Conservation (phyloP, 1,140 invertebrate genomes). For the Drosophila equinoxialis region DNA sequence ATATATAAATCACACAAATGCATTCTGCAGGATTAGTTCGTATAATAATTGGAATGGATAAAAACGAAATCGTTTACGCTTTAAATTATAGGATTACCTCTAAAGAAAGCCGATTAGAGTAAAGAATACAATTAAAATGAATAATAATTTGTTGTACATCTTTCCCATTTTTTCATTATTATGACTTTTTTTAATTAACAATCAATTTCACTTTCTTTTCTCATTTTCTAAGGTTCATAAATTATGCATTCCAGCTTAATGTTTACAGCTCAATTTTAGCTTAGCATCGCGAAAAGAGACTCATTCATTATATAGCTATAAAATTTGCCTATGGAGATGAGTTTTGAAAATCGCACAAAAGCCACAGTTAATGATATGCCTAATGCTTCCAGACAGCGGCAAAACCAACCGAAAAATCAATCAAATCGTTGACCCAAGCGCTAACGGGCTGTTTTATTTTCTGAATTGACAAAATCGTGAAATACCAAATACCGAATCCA, state of each 20-base stretch:
- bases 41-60: too few relatives aligned
- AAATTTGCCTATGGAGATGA: constrained; percentile 26
- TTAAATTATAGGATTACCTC: too few relatives aligned
- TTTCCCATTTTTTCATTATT: background rate
- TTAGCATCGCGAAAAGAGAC: constrained; percentile 25
- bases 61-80: too few relatives aligned
- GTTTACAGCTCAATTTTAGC: constrained; percentile 43
- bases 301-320: constrained; percentile 50
- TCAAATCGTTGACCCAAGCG: constrained; percentile 54
- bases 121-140: too few relatives aligned
- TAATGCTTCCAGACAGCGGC: constrained; percentile 27
- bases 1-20: too few relatives aligned
- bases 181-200: background rate
- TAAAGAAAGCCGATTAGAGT: too few relatives aligned
- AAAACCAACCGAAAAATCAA: constrained; percentile 45
- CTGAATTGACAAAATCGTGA: constrained; percentile 53
- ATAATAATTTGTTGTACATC: too few relatives aligned
- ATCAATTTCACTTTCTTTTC: constrained; percentile 2
- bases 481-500: constrained; percentile 53
- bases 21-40: too few relatives aligned
- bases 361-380: constrained; percentile 62
- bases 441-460: constrained; percentile 55
- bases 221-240: too few relatives aligned
- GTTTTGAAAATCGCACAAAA: constrained; percentile 5
- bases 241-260: background rate